Conservation (phyloP, 2,797 vertebrate genomes). For the Tamandua tetradactyla region DNA sequence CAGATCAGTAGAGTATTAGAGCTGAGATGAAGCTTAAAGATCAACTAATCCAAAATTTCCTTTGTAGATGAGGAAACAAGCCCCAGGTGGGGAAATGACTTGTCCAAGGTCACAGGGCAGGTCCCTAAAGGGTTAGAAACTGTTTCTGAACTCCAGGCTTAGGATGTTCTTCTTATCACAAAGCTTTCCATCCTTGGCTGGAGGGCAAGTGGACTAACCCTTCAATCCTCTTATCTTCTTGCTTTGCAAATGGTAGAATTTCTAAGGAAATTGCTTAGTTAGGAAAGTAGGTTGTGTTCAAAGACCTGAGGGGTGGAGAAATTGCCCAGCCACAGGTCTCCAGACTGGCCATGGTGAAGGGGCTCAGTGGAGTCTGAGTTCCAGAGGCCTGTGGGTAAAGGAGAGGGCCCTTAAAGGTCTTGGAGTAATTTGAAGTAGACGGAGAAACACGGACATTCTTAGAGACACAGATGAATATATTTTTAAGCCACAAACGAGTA, state of each 20-base stretch:
- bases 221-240: not conserved
- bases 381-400: not conserved
- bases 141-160: not conserved
- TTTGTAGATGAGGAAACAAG: not conserved
- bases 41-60: not conserved
- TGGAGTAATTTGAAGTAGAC: not conserved
- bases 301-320: not conserved
- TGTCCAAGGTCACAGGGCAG: not conserved
- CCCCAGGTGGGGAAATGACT: not conserved
- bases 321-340: not conserved
- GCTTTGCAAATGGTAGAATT: not conserved
- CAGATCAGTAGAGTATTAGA: not conserved
- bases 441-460: not conserved
- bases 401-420: not conserved
- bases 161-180: not conserved
- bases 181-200: not conserved
- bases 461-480: not conserved
- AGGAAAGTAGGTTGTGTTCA: not conserved
- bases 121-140: not conserved
- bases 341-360: not conserved
- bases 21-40: not conserved
- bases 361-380: not conserved
- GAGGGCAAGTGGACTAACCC: not conserved
- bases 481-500: not conserved
- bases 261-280: not conserved